Conservation (phyloP, 2,888 invertebrate species). For the Calliphora vomitoria region DNA sequence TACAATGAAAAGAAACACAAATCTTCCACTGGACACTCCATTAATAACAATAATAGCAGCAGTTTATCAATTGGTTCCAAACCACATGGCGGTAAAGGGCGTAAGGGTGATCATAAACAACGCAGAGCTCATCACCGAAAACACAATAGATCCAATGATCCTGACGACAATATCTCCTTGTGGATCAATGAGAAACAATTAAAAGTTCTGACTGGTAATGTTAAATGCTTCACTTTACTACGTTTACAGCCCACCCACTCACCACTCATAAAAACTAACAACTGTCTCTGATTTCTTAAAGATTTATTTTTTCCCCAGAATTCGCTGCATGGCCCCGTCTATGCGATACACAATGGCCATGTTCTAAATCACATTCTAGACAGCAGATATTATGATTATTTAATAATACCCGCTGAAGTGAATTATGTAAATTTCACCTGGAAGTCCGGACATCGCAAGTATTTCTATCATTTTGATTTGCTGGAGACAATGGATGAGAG, state of each 20-base stretch:
- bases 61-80: constrained; percentile 31
- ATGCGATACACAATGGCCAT: constrained; percentile 94
- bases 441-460: constrained; percentile 92
- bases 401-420: constrained; percentile 96
- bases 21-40: constrained; percentile 25
- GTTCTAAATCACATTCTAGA: constrained; percentile 94
- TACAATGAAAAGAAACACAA: constrained; percentile 52
- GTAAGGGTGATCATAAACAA: constrained; percentile 71
- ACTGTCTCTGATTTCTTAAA: constrained; percentile 70
- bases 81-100: constrained; percentile 27
- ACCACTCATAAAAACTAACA: constrained; percentile 34
- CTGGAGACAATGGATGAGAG: constrained; percentile 93
- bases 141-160: constrained; percentile 77
- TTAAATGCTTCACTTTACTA: constrained; percentile 20
- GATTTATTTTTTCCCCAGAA: constrained; percentile 82
- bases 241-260: background rate
- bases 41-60: constrained; percentile 27
- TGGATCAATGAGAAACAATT: constrained; percentile 97
- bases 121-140: constrained; percentile 77
- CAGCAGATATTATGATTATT: constrained; percentile 94
- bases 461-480: constrained; percentile 94
- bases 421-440: constrained; percentile 96
- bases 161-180: constrained; percentile 87
- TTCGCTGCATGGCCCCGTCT: constrained; percentile 86
- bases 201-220: constrained; percentile 93